Percentiles rank a stretch among this genome's conserved stretches.
Conservation (phyloP, 2,888 invertebrate species). For the Thera obeliscata region DNA sequence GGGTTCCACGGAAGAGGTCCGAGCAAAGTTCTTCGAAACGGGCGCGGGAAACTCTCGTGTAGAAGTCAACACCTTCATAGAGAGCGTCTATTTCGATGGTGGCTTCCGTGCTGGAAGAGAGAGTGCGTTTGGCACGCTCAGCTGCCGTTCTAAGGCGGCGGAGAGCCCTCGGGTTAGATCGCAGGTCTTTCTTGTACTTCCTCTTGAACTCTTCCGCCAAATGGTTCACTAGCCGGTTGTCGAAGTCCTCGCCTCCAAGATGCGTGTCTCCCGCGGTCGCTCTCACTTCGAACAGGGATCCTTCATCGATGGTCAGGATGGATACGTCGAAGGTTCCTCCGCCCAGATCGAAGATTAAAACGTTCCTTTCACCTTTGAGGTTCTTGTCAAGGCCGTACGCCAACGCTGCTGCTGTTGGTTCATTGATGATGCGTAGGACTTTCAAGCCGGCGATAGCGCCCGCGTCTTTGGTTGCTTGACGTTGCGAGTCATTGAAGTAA, state of each 20-base stretch:
- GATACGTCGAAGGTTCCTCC: constrained; percentile 96
- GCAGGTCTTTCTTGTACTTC: constrained; percentile 83
- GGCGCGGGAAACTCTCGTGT: constrained; percentile 86
- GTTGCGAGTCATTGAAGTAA: constrained; percentile 90
- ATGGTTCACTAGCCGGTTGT: constrained; percentile 85
- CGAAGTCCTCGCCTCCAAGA: constrained; percentile 88
- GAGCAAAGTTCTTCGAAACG: constrained; percentile 87
- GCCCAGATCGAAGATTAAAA: constrained; percentile 87
- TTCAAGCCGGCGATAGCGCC: constrained; percentile 68
- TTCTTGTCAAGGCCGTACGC: constrained; percentile 90
- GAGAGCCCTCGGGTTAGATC: constrained; percentile 83
- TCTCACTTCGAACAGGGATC: constrained; percentile 89
- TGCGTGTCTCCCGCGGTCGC: constrained; percentile 91
- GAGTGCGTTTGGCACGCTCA: constrained; percentile 77
- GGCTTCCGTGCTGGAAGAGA: constrained; percentile 86
- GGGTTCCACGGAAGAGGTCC: constrained; percentile 87
- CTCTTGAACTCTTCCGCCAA: constrained; percentile 87
- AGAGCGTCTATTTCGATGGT: constrained; percentile 88
- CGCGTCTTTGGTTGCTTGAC: constrained; percentile 94
- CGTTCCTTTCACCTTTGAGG: constrained; percentile 87
- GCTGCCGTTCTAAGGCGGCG: constrained; percentile 88
- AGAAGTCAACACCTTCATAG: constrained; percentile 86
- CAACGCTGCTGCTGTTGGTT: constrained; percentile 92
- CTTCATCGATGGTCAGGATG: constrained; percentile 92
- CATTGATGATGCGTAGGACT: constrained; percentile 88